Base-by-base conservation (phyloP, 2,888 invertebrate species). In the Hirtodrosophila cameraria region DNA sequence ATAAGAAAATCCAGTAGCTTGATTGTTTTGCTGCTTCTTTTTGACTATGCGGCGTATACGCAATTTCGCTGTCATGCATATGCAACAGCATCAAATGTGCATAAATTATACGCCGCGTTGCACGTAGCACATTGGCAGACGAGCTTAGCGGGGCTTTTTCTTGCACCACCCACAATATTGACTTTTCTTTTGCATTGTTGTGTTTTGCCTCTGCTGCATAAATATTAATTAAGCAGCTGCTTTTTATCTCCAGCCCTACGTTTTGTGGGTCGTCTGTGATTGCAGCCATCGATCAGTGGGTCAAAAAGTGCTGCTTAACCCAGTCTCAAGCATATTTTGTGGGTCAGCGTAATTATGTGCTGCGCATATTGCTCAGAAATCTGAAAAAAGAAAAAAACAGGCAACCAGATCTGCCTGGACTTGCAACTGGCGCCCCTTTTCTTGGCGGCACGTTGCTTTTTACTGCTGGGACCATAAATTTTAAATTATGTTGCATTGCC, bases 81-180 rank as follows among this genome's bases (percentile, higher is more conserved):
- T 79, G 83, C 78, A 79, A 86, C 83, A 79, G 80, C 71, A 63
- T 70, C 66, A 58, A 76, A 59, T 52, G 82, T 72, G 87, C 82
- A 87, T 82, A 82, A 87, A 85, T 82, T 82, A 85, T 67, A 70
- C 72, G 75, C 67, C 65, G 43, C 55, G 73, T 69, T 57, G 67
- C 39, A 62, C 50, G 62, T 38, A 59, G 38, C 48, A 33, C 49
- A 27, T 35, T 49, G 75, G 63, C 48, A 31, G 62, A 36, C 45
- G 30, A 30, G 39, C 36, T 25, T 13, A 54, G 12, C 12, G 30
- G 9, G 41, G 15, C n/a, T 35, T n/a, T n/a, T n/a, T n/a, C 25
- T 33, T 5, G 15, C 23, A 2, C 31, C 52, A 49, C 61, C 61
- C 57, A 38, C 61, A 55, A 50, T 71, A 69, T 71, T 75, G 75